Percentiles rank a stretch among this genome's conserved stretches.
Evolutionary conservation across 2,113 vertebrate genomes (phyloP).

Genomic region (Emydura subglobosa): DNA sequence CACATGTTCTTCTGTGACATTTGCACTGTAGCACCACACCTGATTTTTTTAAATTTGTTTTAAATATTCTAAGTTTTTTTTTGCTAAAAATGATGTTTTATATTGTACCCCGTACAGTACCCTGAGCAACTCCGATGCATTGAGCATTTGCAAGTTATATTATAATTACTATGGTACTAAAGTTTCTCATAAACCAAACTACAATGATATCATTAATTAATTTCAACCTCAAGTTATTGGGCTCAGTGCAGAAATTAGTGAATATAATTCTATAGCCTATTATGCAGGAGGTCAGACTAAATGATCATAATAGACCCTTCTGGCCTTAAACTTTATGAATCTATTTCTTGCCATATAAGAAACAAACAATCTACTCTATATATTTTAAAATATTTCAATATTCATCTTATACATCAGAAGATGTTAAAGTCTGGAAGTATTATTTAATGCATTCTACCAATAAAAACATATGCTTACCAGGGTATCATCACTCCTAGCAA

Average conservation of each 20-base stretch:
- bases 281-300: not conserved
- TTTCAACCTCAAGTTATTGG: not conserved
- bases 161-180: not conserved
- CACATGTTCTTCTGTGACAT: not conserved
- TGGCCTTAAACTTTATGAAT: not conserved
- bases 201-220: not conserved
- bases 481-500: conserved; percentile 95
- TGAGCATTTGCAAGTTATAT: not conserved
- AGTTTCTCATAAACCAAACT: not conserved
- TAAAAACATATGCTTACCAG: conserved; percentile 86
- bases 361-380: not conserved
- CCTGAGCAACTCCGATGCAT: not conserved
- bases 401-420: not conserved
- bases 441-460: not conserved
- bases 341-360: not conserved
- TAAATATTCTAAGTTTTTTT: not conserved
- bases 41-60: not conserved
- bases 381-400: not conserved
- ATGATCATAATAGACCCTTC: not conserved
- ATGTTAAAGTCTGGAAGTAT: not conserved
- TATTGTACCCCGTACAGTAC: not conserved
- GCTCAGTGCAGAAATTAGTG: not conserved
- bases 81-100: not conserved
- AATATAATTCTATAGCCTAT: not conserved
- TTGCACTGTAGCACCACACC: not conserved